Evolutionary conservation across 2,113 vertebrate species (phyloP), one percentile per base, ranked within the genome.

Genomic region (Calyptommatus sinebrachiatus): DNA sequence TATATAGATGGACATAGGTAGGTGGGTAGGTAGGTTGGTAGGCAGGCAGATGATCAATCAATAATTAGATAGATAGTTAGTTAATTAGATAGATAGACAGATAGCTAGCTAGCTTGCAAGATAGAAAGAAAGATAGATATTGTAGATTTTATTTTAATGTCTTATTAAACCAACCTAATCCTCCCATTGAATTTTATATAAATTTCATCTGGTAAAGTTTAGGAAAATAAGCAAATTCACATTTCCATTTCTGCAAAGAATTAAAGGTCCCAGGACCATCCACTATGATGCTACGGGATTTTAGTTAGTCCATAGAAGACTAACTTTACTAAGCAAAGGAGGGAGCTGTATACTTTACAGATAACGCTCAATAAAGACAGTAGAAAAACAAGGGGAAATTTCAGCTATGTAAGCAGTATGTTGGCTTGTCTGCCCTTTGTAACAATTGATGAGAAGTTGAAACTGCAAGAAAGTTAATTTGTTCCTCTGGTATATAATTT

Each of bases 361-460:
- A 73, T 41, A 73, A 53, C 48, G 24, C 57, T 28, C 22, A 41
- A n/a, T 28, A n/a, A 74, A 26, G 16, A 29, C 6, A 16, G 29
- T 22, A 24, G 8, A 74, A 65, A 31, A 74, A 24, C 50, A 24
- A 12, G 10, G 21, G 62, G 6, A 66, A 79, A 65, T 48, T 73
- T 73, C 46, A 60, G 62, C 24, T 60, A 31, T 8, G 2, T 60
- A 80, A 41, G 62, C 63, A 50, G 22, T 28, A 68, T 28, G 29
- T 57, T 66, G 22, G 24, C 71, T 68, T 57, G 46, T 28, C 71
- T 80, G 63, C 79, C 71, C 31, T 68, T 68, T 73, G 46, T 60
- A 67, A n/a, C 31, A 18, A 35, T 60, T 74, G 71, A 57, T 67
- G 78, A 57, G 62, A 73, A 68, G 10, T 53, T 62, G 62, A 2